phyloP scores from a whole-genome alignment of 2,797 vertebrate genomes.

The Propithecus deckenii region DNA sequence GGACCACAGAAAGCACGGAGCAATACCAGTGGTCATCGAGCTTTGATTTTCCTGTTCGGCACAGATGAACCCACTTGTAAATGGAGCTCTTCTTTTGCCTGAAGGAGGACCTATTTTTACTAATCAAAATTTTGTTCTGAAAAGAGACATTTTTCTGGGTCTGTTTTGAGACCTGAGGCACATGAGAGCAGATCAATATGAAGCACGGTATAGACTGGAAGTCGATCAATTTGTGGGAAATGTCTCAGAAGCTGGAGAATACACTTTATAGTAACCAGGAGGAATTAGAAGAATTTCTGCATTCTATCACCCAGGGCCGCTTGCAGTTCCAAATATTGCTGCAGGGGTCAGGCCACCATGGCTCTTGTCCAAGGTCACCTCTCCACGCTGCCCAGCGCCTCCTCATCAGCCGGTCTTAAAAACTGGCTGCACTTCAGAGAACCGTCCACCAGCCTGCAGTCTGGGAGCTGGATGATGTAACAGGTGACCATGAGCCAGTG shows the following conservation, averaged over 20 bases:
- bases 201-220: neutral
- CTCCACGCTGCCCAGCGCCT: neutral
- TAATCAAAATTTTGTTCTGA: neutral
- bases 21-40: neutral
- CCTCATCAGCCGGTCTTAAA: neutral
- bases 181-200: neutral
- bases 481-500: conserved; percentile 4
- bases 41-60: neutral
- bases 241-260: neutral
- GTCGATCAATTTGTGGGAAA: neutral
- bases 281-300: neutral
- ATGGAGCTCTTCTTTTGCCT: neutral
- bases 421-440: neutral
- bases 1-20: neutral
- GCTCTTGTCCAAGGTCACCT: neutral
- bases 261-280: neutral
- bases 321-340: neutral
- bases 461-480: neutral
- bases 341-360: neutral
- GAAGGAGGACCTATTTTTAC: neutral
- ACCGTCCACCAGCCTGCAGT: neutral
- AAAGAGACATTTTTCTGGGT: neutral
- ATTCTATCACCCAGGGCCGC: neutral
- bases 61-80: neutral
- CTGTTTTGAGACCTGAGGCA: neutral